These are phyloP conservation scores for Heteromormyrus szaboi DNA, from an alignment of 2,797 vertebrate genomes.

Conservation along the genomic window DNA sequence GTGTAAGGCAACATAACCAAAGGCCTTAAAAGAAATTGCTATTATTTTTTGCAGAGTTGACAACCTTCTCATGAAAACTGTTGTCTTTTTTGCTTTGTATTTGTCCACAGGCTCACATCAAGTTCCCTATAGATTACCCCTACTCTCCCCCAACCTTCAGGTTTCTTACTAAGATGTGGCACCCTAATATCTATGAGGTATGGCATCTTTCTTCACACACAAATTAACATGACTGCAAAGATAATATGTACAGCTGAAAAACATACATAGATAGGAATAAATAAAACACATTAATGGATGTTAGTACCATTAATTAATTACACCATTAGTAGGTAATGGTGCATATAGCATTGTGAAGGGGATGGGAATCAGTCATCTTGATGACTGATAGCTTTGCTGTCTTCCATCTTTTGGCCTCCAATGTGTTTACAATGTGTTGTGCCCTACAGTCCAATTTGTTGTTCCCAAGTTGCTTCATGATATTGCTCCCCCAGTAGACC, in stretches of 20 bases:
- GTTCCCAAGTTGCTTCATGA: neutral
- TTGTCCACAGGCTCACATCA: conserved; percentile 68
- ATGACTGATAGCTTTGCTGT: neutral
- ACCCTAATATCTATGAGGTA: conserved; percentile 80
- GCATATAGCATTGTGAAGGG: neutral
- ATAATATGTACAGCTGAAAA: neutral
- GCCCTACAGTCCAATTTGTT: neutral
- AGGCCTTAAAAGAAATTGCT: neutral
- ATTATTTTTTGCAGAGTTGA: neutral
- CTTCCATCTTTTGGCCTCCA: neutral
- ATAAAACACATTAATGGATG: neutral
- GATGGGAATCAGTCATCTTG: neutral
- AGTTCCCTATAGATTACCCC: conserved; percentile 77
- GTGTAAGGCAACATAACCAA: neutral
- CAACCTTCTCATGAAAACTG: neutral
- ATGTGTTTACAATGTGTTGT: neutral
- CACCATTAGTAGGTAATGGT: neutral
- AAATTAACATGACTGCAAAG: neutral
- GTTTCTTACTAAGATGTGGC: conserved; percentile 82
- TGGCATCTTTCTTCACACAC: conserved; percentile 26
- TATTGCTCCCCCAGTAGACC: neutral
- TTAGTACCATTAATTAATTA: neutral
- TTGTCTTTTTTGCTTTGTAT: neutral
- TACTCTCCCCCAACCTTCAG: conserved; percentile 79
- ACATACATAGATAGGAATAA: neutral